Evolutionary conservation across 2,888 invertebrate genomes (phyloP).

Genomic region (Amiota minor): DNA sequence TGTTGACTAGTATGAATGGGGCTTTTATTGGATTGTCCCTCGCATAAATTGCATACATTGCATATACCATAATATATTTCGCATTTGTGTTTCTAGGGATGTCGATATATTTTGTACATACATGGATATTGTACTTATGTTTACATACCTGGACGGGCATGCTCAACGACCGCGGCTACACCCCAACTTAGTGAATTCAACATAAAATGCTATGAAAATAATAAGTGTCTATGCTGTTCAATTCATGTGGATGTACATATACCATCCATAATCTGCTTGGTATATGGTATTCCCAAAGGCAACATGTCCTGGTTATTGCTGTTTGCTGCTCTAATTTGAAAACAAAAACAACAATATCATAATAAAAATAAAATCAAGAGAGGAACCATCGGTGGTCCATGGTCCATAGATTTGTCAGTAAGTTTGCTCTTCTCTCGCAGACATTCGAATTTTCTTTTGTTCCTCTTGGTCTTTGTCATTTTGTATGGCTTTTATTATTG

Average conservation of each 20-base stretch:
- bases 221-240: background rate
- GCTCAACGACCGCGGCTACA: background rate
- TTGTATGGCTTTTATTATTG: constrained; percentile 7
- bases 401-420: background rate
- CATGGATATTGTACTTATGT: background rate
- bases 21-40: no score
- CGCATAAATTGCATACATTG: background rate
- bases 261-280: background rate
- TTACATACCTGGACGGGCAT: background rate
- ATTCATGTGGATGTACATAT: background rate
- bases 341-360: no score
- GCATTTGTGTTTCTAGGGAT: background rate
- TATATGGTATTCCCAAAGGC: background rate
- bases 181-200: background rate
- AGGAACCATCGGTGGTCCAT: background rate
- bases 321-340: background rate
- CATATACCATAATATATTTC: background rate
- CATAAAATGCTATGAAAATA: background rate
- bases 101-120: background rate
- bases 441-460: background rate
- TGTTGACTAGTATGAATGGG: no score
- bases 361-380: no score
- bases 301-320: background rate
- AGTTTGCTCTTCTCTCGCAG: background rate
- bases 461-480: background rate